Evolutionary conservation across 1,140 invertebrate genomes (phyloP).

Genomic region (Caenorhabditis inopinata): DNA sequence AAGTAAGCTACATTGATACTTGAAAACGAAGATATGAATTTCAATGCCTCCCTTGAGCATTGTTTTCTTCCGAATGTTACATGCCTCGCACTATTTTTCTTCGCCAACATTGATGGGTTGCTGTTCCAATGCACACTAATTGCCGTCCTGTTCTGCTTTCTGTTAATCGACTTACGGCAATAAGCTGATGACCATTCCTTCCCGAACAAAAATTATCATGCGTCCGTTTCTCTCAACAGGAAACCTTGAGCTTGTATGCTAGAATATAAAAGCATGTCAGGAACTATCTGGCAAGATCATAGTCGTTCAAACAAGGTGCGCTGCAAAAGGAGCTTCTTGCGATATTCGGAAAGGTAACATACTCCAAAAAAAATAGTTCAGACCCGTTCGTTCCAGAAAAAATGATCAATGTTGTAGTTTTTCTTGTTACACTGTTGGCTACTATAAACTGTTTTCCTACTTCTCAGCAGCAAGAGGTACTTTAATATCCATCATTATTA

Average conservation of each 20-base stretch:
- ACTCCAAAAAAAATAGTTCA: not conserved
- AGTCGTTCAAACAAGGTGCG: not conserved
- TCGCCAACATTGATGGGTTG: not conserved
- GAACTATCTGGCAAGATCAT: not conserved
- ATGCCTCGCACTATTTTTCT: not conserved
- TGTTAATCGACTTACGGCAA: slow-evolving; percentile 16
- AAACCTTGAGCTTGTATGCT: not conserved
- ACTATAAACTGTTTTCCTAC: not conserved
- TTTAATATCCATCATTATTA: not conserved
- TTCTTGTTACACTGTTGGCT: not conserved
- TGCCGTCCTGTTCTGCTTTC: slow-evolving; percentile 12
- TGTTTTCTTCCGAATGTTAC: not conserved
- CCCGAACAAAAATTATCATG: slow-evolving; percentile 25
- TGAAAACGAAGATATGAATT: too few relatives aligned
- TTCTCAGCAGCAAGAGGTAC: not conserved
- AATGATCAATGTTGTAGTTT: not conserved
- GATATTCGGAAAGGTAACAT: not conserved
- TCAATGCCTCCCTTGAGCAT: not conserved
- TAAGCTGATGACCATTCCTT: not conserved
- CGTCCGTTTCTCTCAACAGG: slow-evolving; percentile 1
- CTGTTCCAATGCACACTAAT: not conserved
- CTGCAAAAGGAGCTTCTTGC: not conserved
- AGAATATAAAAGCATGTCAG: not conserved
- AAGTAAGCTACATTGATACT: too few relatives aligned
- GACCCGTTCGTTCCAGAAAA: not conserved